phyloP scores from a whole-genome alignment of 2,888 invertebrate genomes.

The Nemotelus nigrinus region DNA sequence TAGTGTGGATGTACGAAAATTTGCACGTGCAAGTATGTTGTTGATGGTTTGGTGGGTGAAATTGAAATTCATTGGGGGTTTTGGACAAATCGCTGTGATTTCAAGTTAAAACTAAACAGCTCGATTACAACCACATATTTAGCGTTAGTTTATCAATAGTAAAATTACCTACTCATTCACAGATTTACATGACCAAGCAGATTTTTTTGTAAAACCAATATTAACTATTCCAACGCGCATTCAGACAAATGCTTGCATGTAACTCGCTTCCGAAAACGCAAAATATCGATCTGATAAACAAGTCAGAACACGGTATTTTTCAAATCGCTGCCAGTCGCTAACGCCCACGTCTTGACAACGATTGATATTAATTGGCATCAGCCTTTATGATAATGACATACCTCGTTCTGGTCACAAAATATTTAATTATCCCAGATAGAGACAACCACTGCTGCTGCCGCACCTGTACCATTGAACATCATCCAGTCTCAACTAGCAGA shows the following conservation, averaged over 20 bases:
- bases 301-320: conserved; percentile 1
- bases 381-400: conserved; percentile 50
- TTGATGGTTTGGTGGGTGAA: too few relatives aligned
- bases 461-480: conserved; percentile 10
- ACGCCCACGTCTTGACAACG: conserved; percentile 37
- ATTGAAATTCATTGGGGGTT: too few relatives aligned
- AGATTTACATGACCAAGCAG: too few relatives aligned
- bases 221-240: too few relatives aligned
- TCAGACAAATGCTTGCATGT: background rate
- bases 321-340: background rate
- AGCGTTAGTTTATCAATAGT: too few relatives aligned
- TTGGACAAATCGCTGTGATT: too few relatives aligned
- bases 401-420: conserved; percentile 46
- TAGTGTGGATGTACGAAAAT: too few relatives aligned
- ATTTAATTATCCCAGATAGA: conserved; percentile 29
- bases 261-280: background rate
- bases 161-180: too few relatives aligned
- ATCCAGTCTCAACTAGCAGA: background rate
- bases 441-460: conserved; percentile 6
- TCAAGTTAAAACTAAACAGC: too few relatives aligned
- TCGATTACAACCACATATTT: too few relatives aligned
- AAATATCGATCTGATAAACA: background rate
- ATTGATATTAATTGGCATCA: conserved; percentile 50
- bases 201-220: too few relatives aligned
- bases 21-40: too few relatives aligned